Conservation (phyloP, 2,113 vertebrate genomes). For the Hemichromis elongatus region DNA sequence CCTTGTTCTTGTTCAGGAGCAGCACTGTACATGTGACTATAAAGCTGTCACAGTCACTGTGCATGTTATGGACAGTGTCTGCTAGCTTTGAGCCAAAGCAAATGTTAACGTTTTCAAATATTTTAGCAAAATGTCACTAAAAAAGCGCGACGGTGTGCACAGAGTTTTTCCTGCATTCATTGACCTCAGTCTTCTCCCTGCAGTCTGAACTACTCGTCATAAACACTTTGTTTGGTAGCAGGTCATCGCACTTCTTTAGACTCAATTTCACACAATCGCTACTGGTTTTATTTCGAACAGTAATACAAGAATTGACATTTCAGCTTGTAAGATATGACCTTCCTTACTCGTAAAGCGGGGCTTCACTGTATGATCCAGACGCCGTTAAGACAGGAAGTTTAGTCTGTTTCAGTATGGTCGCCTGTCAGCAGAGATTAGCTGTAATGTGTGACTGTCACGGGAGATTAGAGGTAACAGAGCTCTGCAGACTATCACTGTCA, state of each 20-base stretch:
- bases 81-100: not conserved
- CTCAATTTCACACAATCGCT: not conserved
- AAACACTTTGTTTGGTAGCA: not conserved
- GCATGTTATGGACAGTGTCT: not conserved
- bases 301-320: not conserved
- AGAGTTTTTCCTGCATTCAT: not conserved
- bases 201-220: not conserved
- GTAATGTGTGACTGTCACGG: conserved; percentile 55
- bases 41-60: not conserved
- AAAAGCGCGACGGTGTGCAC: not conserved
- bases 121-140: not conserved
- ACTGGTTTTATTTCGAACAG: not conserved
- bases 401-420: conserved; percentile 47
- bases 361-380: conserved; percentile 14
- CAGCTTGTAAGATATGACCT: not conserved
- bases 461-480: conserved; percentile 51
- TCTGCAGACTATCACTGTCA: conserved; percentile 57
- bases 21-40: not conserved
- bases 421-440: conserved; percentile 54
- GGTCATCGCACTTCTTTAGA: not conserved
- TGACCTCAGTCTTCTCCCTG: not conserved
- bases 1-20: conserved; percentile 1
- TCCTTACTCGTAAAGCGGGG: not conserved
- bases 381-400: conserved; percentile 59
- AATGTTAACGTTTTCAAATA: not conserved